These are phyloP conservation scores for Danaus plexippus DNA, from an alignment of 1,140 invertebrate genomes.

Conservation along the genomic window DNA sequence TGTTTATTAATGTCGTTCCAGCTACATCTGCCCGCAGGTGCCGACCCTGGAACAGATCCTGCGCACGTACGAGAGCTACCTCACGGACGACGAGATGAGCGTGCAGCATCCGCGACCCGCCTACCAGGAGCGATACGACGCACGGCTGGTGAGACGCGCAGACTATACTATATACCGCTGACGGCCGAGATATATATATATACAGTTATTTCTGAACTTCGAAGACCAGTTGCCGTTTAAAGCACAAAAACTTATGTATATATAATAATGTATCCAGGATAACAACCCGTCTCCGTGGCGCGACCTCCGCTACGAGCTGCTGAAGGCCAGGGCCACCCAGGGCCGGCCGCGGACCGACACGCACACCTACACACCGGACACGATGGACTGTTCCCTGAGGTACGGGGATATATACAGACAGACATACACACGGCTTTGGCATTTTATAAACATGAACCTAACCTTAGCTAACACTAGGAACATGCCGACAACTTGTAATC, in stretches of 20 bases:
- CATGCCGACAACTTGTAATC: no score
- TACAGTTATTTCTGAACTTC: no score
- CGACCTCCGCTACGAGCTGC: slow-evolving; percentile 88
- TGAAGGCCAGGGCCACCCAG: slow-evolving; percentile 73
- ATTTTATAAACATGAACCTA: no score
- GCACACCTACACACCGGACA: slow-evolving; percentile 82
- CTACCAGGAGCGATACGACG: slow-evolving; percentile 28
- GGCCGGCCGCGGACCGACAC: slow-evolving; percentile 78
- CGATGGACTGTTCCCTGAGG: slow-evolving; percentile 86
- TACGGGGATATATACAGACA: slow-evolving; percentile 25
- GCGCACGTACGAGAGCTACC: slow-evolving; percentile 38
- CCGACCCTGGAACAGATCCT: slow-evolving; percentile 43
- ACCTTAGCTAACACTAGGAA: no score
- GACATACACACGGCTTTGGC: no score
- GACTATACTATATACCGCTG: no score
- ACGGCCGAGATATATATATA: no score
- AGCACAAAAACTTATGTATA: not conserved
- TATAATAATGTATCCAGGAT: slow-evolving; percentile 22
- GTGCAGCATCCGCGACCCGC: slow-evolving; percentile 44
- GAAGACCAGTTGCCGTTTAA: no score
- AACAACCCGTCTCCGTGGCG: slow-evolving; percentile 50
- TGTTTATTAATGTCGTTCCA: slow-evolving; percentile 12
- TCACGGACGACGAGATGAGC: slow-evolving; percentile 31
- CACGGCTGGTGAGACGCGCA: no score
- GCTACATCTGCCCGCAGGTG: slow-evolving; percentile 49